phyloP scores from a whole-genome alignment of 35 echinoderm and acorn worm species.

The Lytechinus pictus region DNA sequence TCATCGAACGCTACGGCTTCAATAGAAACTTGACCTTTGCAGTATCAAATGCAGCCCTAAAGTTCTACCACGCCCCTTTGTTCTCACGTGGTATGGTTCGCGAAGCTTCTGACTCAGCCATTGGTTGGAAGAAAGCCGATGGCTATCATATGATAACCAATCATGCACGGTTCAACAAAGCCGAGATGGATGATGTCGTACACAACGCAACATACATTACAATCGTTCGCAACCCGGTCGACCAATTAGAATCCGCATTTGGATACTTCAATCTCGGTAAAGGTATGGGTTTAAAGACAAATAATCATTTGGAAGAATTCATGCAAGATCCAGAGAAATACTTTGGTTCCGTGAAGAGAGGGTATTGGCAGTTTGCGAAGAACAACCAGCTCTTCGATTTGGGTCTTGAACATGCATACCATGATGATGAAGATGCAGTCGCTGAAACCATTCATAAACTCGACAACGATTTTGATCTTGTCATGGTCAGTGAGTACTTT shows the following conservation, averaged over 20 bases:
- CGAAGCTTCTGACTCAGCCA: neutral
- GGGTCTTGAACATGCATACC: conserved; percentile 60
- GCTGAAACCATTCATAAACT: conserved; percentile 32
- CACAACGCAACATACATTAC: conserved; percentile 63
- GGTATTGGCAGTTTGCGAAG: conserved; percentile 59
- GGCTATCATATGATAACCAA: conserved; percentile 62
- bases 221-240: conserved; percentile 63
- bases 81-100: neutral
- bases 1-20: conserved; percentile 78
- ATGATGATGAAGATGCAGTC: conserved; percentile 48
- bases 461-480: conserved; percentile 58
- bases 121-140: neutral
- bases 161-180: conserved; percentile 60
- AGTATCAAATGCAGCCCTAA: conserved; percentile 23
- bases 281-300: conserved; percentile 21
- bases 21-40: conserved; percentile 62
- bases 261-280: conserved; percentile 64
- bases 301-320: conserved; percentile 51
- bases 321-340: conserved; percentile 62
- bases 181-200: conserved; percentile 61
- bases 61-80: conserved; percentile 45
- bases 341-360: conserved; percentile 47
- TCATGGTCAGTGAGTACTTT: conserved; percentile 64
- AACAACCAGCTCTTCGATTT: conserved; percentile 85
- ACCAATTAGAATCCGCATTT: conserved; percentile 80